Evolutionary conservation across 2,113 vertebrate species (phyloP), one percentile per base, ranked within the genome.

Genomic region (Orientallactaga bullata): DNA sequence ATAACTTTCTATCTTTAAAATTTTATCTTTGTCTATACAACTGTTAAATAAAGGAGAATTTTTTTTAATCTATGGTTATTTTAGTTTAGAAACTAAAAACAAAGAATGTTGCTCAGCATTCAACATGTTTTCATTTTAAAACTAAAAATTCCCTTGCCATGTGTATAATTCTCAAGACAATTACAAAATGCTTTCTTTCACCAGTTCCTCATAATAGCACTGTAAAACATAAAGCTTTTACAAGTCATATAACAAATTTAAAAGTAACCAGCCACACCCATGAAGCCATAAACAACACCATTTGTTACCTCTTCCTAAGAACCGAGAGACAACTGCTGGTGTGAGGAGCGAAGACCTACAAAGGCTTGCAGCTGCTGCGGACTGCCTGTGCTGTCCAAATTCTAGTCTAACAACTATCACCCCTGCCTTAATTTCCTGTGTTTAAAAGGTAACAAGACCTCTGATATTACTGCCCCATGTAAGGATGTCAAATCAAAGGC

Each of bases 321-420:
- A 47, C 7, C 18, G 30, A 84, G 85, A 89, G 85, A 91, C 81
- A 69, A 71, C 63, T 28, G 26, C n/a, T 42, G 58, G 63, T 15
- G 78, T 3, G 32, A 26, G 13, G 35, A 77, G 39, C 82, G 82
- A 6, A 32, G 47, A 51, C 47, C 30, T 78, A 28, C 42, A 60
- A 87, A 37, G 85, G 39, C 30, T 80, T 20, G 26, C 92, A 94
- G 96, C 94, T 97, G 95, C 90, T n/a, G 83, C 58, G 37, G 7
- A n/a, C 80, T 51, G 16, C 72, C 90, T 37, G 55, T 69, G 63
- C 84, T 63, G 7, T 66, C 82, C 47, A 86, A 42, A 30, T 82
- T 63, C 85, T 28, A 90, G 69, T 85, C 87, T 77, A 24, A 87
- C 88, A 63, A 51, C 77, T 23, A 35, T 84, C 18, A 18, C 61